A percentile compares a stretch with the other conserved stretches of the same genome.
These are phyloP conservation scores for Litoditis marina DNA, from an alignment of 2,888 invertebrate species.

Conservation along the genomic window DNA sequence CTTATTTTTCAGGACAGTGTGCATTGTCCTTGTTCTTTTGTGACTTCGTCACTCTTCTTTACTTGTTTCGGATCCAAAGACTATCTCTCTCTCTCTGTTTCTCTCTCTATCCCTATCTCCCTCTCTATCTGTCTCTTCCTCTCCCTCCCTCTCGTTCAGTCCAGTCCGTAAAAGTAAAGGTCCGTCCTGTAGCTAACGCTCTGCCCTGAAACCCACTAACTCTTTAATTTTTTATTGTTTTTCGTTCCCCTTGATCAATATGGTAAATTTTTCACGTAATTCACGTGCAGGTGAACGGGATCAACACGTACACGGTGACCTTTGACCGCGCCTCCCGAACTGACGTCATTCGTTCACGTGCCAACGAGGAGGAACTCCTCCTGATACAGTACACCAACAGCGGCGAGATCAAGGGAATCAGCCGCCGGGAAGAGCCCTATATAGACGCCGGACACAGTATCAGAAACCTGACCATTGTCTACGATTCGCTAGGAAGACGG, in stretches of 20 bases:
- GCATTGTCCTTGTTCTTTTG: no score
- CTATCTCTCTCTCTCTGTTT: no score
- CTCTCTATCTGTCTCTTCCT: no score
- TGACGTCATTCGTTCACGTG: constrained; percentile 11
- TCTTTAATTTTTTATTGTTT: neutral
- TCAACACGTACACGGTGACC: constrained; percentile 34
- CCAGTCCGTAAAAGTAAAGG: no score
- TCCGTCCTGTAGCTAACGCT: no score
- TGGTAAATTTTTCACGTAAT: neutral
- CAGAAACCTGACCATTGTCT: constrained; percentile 25
- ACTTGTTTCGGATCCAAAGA: no score
- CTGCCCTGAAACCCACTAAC: constrained; percentile 2
- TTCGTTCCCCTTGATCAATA: neutral
- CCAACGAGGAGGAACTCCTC: constrained; percentile 30
- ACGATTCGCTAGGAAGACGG: constrained; percentile 22
- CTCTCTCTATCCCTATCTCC: no score
- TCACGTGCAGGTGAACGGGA: constrained; percentile 40
- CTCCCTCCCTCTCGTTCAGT: no score
- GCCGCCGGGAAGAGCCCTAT: constrained; percentile 3
- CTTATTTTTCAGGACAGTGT: neutral
- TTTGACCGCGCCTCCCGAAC: constrained; percentile 21
- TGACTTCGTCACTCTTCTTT: no score
- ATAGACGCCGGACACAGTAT: constrained; percentile 16
- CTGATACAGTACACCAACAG: constrained; percentile 26
- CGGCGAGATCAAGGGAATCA: constrained; percentile 21